A percentile compares a stretch with the other conserved stretches of the same genome.
Conservation (phyloP, 2,113 vertebrate species). For the Scomber colias region DNA sequence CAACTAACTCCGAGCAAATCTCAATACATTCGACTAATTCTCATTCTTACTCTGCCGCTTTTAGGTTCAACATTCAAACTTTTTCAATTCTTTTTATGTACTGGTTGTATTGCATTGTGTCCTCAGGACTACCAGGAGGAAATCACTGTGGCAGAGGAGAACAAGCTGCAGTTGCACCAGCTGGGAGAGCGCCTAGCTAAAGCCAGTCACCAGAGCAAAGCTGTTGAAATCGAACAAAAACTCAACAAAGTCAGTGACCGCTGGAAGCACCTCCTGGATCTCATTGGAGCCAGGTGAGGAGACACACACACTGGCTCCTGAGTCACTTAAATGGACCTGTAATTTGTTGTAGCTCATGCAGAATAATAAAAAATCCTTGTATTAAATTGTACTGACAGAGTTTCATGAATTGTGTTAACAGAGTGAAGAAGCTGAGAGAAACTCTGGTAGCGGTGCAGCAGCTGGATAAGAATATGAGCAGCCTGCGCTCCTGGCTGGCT, state of each 20-base stretch:
- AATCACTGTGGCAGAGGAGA: constrained; percentile 89
- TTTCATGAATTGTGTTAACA: constrained; percentile 56
- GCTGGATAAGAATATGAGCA: constrained; percentile 97
- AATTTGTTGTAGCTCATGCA: not conserved
- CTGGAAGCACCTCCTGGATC: constrained; percentile 97
- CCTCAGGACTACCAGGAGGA: constrained; percentile 97
- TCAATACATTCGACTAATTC: too few relatives aligned
- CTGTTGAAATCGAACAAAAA: constrained; percentile 94
- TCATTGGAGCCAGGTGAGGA: constrained; percentile 93
- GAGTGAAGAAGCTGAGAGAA: constrained; percentile 96
- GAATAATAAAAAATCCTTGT: not conserved
- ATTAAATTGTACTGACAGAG: not conserved
- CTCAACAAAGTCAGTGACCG: constrained; percentile 92
- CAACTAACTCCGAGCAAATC: too few relatives aligned
- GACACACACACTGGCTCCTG: not conserved
- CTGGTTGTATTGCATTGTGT: not conserved
- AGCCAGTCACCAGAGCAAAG: constrained; percentile 94
- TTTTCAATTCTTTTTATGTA: not conserved
- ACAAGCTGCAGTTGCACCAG: constrained; percentile 92
- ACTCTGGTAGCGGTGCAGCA: constrained; percentile 96
- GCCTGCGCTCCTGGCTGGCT: constrained; percentile 92
- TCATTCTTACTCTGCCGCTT: too few relatives aligned
- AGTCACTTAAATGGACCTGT: not conserved
- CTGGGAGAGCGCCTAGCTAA: constrained; percentile 93
- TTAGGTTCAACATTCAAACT: too few relatives aligned